Evolutionary conservation across 2,888 invertebrate species (phyloP).

Genomic region (Caenorhabditis sinica): DNA sequence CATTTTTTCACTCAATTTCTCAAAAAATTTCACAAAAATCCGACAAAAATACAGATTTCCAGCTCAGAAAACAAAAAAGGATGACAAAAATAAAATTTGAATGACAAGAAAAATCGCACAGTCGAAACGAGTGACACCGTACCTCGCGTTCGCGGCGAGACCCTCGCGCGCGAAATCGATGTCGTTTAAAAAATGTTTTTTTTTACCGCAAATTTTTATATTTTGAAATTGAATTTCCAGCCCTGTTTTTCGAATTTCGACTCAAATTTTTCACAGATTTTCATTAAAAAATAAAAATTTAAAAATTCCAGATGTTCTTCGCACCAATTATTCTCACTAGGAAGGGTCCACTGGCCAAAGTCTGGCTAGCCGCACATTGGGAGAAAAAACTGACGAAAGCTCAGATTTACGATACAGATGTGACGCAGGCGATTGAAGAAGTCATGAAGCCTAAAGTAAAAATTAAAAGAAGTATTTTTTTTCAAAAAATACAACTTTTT

Average conservation of each 20-base stretch:
- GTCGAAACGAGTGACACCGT: slow-evolving; percentile 56
- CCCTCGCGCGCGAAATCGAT: slow-evolving; percentile 25
- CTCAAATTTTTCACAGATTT: neutral
- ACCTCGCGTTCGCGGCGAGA: slow-evolving; percentile 37
- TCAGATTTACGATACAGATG: slow-evolving; percentile 99
- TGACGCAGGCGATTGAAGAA: slow-evolving; percentile 98
- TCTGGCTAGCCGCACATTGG: slow-evolving; percentile 99
- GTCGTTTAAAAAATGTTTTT: slow-evolving; percentile 32
- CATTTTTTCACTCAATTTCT: neutral
- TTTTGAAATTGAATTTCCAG: neutral
- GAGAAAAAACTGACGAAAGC: slow-evolving; percentile 99
- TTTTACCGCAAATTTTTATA: slow-evolving; percentile 29
- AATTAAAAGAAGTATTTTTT: neutral
- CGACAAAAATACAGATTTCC: neutral
- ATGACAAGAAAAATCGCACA: slow-evolving; percentile 59
- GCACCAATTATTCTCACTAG: slow-evolving; percentile 66
- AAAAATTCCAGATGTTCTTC: slow-evolving; percentile 58
- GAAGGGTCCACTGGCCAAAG: slow-evolving; percentile 96
- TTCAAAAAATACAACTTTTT: neutral
- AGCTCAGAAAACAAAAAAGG: neutral
- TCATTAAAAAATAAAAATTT: neutral
- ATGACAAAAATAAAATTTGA: slow-evolving; percentile 33
- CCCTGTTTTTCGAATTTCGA: neutral
- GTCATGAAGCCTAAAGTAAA: slow-evolving; percentile 96
- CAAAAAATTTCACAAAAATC: slow-evolving; percentile 4